Evolutionary conservation across 2,888 invertebrate species (phyloP), one percentile per base, ranked within the genome.

Genomic region (Tinea trinotella): DNA sequence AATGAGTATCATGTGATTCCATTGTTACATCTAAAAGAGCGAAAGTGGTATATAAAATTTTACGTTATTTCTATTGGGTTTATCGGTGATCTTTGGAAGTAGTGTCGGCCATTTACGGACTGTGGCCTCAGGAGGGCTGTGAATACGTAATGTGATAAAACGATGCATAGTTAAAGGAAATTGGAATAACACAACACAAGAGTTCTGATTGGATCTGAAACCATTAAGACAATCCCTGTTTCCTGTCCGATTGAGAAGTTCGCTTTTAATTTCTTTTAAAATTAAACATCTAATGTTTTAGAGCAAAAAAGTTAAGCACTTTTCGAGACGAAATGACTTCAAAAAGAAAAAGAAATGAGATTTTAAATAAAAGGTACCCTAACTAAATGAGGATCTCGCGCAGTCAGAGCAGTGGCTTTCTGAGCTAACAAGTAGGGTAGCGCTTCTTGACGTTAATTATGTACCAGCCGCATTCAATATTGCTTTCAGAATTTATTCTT

Each of bases 101-200:
- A 61, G 57, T 62, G 62, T 65, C 71, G 71, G 68, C 71, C 72
- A 69, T 67, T 68, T 67, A 64, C 70, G 62, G 65, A 59, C 59
- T 60, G 55, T 56, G 59, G 60, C 62, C 68, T 62, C 70, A 61
- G 62, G 68, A 62, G 70, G 58, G 60, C 63, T 59, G 64, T 74
- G 71, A 70, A 72, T 71, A 70, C 67, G 58, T 66, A 68, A 71
- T 68, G 68, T 66, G 70, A 68, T 72, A 70, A 67, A 73, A 70
- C 71, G 69, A 67, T 70, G 67, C 70, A 68, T 70, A 68, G 67
- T 70, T 69, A 67, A 68, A 63, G 63, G 62, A 63, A 67, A 66
- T 64, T 63, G 62, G 62, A 62, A 64, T 63, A 60, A 63, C 62
- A 61, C 56, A 58, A 60, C 59, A 60, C 58, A 48, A 57, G 12